phyloP scores from a whole-genome alignment of 2,113 vertebrate genomes.

The Aspiorhynchus laticeps region DNA sequence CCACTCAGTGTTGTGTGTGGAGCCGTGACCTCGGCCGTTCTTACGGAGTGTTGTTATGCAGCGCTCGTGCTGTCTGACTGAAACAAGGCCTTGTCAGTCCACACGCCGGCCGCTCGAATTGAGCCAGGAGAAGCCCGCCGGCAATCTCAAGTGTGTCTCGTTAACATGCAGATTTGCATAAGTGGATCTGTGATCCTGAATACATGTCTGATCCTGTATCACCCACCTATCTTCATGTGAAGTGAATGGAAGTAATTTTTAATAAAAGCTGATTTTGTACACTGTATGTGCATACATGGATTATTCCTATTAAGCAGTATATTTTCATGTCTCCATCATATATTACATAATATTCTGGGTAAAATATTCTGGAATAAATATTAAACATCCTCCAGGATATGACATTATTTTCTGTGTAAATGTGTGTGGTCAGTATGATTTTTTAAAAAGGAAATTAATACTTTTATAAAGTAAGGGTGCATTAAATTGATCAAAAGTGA shows the following conservation, averaged over 20 bases:
- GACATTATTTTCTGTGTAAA: neutral
- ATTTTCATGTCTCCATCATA: neutral
- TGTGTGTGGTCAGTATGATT: neutral
- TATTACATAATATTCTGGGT: neutral
- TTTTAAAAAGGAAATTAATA: neutral
- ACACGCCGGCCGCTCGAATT: constrained; percentile 18
- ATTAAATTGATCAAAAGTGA: too few relatives aligned
- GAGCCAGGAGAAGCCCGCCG: constrained; percentile 31
- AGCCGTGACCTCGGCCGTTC: neutral
- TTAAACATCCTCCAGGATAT: neutral
- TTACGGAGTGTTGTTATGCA: constrained; percentile 41
- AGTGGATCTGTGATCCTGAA: neutral
- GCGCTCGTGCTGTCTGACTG: constrained; percentile 42
- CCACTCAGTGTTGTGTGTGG: neutral
- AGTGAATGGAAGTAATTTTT: neutral
- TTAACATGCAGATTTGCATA: constrained; percentile 21
- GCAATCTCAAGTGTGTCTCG: constrained; percentile 29
- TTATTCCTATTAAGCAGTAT: neutral
- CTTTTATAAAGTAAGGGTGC: neutral
- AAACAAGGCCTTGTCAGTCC: constrained; percentile 34
- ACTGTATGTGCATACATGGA: neutral
- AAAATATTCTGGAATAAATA: neutral
- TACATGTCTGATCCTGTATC: neutral
- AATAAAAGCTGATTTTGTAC: neutral
- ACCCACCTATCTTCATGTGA: neutral